Base-by-base conservation (phyloP, 2,797 vertebrate genomes). In the Catharus ustulatus region DNA sequence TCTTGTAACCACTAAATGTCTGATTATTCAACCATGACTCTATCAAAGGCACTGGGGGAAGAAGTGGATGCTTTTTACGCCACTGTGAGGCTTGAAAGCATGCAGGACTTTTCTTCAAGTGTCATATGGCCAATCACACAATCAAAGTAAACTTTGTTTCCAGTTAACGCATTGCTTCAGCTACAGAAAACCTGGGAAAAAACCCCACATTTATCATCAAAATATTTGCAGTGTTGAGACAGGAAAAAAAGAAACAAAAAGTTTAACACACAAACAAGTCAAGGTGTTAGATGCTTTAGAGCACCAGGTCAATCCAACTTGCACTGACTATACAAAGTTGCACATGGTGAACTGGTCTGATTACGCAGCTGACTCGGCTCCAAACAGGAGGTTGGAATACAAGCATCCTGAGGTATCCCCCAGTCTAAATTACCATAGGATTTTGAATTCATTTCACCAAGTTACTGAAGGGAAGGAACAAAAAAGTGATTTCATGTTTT, bases 131-230 rank as follows among this genome's bases (percentile, higher is more conserved):
- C 2, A 80, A 67, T 40, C 24, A 51, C 8, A 54, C 2, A 30
- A 36, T 2, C 46, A 59, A 76, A 89, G 52, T 36, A 58, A 57
- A 57, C 27, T 48, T 52, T 29, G 7, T 32, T 73, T 77, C 36
- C 67, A 43, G 40, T 48, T 77, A 69, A 59, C 15, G 27, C 32
- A 23, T 30, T n/a, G 6, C 36, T 81, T 64, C 42, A 27, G n/a
- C 15, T 85, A 68, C 54, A 49, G 43, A 23, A 76, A 46, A 72
- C 0, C 10, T 10, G 13, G 15, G 5, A 1, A 2, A 8, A 1
- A 2, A 7, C 63, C 1, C 3, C 12, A 6, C 16, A 59, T 32
- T 43, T 36, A 23, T 74, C 13, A 76, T 54, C 32, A 79, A 63
- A 45, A 52, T 36, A 82, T 23, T 30, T 45, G 18, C 16, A 46